These are phyloP conservation scores for Julus scanicus DNA, from an alignment of 2,888 invertebrate species.

Conservation along the genomic window DNA sequence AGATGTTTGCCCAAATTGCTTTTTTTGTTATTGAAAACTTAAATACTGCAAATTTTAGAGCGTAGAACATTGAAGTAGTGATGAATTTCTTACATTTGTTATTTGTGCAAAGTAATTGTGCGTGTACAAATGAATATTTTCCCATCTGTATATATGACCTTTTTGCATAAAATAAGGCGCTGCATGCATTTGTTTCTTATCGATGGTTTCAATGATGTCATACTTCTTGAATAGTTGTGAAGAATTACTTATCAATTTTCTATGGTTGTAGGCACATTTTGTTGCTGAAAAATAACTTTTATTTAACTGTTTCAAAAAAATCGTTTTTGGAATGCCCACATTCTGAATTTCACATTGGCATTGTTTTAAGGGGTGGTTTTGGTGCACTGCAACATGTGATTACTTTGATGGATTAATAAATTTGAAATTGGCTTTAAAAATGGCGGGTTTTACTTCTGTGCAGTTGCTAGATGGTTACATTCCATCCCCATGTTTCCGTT, in stretches of 20 bases:
- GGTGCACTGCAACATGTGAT: neutral
- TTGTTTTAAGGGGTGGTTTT: neutral
- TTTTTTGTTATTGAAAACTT: neutral
- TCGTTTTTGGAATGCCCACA: too few species aligned
- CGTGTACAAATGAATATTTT: conserved; percentile 39
- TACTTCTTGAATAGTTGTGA: neutral
- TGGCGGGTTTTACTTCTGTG: neutral
- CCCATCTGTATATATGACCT: conserved; percentile 28
- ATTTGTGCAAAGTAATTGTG: conserved; percentile 14
- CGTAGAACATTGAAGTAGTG: neutral
- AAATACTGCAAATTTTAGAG: neutral
- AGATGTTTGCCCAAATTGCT: neutral
- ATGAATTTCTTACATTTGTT: neutral
- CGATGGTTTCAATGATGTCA: neutral
- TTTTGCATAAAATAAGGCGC: neutral
- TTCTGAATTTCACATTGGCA: neutral
- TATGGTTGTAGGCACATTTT: neutral
- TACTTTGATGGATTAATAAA: neutral
- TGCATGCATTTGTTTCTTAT: conserved; percentile 28
- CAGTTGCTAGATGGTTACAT: neutral
- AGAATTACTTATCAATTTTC: neutral
- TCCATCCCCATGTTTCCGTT: neutral
- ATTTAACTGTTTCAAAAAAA: neutral
- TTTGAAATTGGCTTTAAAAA: neutral
- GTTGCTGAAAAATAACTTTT: neutral